Evolutionary conservation across 2,797 vertebrate genomes (phyloP).

Genomic region (Anolis apletophallus): DNA sequence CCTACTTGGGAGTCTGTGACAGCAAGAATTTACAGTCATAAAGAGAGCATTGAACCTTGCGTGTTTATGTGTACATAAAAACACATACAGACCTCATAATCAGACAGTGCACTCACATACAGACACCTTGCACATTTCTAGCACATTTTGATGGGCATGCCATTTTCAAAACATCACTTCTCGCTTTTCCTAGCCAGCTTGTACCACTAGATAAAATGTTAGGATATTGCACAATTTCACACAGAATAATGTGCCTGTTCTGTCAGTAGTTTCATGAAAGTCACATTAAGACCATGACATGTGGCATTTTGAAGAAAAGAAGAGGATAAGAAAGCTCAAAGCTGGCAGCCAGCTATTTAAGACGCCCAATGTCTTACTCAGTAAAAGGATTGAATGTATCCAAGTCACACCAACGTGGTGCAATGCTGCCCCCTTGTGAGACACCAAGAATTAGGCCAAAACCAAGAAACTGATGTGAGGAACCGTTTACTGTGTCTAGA

Average conservation of each 20-base stretch:
- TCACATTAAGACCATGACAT: not conserved
- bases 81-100: no score
- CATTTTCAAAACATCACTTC: not conserved
- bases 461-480: not conserved
- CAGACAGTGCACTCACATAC: no score
- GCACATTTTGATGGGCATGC: not conserved
- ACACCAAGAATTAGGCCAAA: accelerated
- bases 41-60: not conserved
- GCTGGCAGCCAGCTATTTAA: accelerated
- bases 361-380: not conserved
- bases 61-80: no score
- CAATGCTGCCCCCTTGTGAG: constrained; percentile 70
- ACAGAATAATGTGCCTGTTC: not conserved
- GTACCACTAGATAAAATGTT: not conserved
- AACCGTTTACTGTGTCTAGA: not conserved
- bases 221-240: not conserved
- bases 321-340: not conserved
- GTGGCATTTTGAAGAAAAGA: not conserved
- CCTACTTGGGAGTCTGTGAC: not conserved
- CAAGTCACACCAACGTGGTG: not conserved
- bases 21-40: not conserved
- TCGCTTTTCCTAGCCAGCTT: not conserved
- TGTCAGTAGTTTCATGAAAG: not conserved
- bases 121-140: not conserved
- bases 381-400: not conserved